Conservation (phyloP, 2,113 vertebrate species). For the Scolopax mira region DNA sequence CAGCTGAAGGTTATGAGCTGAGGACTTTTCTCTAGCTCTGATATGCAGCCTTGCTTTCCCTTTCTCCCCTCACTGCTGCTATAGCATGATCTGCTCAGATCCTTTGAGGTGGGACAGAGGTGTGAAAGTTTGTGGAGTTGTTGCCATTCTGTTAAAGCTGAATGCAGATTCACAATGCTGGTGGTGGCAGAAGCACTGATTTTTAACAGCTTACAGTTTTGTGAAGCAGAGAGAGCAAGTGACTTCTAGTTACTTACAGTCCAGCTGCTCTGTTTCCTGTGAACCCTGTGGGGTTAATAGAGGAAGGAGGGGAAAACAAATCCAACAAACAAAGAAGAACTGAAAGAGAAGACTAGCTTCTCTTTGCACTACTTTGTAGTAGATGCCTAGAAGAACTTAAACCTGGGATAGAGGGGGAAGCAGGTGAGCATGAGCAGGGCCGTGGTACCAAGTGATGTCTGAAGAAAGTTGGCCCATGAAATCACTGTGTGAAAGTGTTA, state of each 20-base stretch:
- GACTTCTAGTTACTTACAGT: background rate
- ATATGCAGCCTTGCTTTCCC: background rate
- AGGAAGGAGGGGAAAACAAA: background rate
- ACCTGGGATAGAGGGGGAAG: fast-evolving
- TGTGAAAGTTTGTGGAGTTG: background rate
- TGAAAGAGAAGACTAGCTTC: background rate
- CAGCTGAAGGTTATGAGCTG: background rate
- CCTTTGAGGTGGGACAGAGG: background rate
- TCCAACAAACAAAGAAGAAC: background rate
- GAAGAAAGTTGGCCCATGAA: background rate
- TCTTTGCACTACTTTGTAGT: background rate
- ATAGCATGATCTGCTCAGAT: background rate
- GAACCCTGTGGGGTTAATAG: background rate
- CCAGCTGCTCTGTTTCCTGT: background rate
- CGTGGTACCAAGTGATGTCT: background rate
- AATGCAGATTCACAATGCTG: background rate
- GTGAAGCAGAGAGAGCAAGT: background rate
- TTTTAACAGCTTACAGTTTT: background rate
- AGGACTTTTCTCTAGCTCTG: background rate
- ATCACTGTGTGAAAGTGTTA: background rate
- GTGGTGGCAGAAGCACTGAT: background rate
- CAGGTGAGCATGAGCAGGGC: background rate
- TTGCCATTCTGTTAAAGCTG: background rate
- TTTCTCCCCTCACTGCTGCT: background rate
- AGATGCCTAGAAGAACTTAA: background rate